Evolutionary conservation across 2,797 vertebrate genomes (phyloP), one percentile per base, ranked within the genome.

Genomic region (Urocyon cinereoargenteus): DNA sequence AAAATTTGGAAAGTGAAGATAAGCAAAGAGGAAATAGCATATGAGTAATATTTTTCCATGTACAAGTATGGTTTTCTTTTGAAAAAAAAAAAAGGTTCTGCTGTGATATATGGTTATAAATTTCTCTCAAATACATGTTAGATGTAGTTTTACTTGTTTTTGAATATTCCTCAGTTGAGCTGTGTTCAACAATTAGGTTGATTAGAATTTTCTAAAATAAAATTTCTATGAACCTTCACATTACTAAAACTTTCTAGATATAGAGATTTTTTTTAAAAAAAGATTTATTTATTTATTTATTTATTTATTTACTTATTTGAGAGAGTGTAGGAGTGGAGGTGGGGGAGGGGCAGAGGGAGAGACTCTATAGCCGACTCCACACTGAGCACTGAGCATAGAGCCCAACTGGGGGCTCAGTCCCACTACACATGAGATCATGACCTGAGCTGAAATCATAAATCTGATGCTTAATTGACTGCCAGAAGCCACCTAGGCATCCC

Each of bases 1-100:
- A 66, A 91, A 73, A 57, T 87, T 82, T 81, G 59, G 34, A 82
- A 87, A 86, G 72, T 55, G 31, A 68, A 62, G 40, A n/a, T 94
- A 90, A 85, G 16, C 61, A 90, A 86, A 78, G 61, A 59, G 8
- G 11, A 91, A 91, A 72, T 31, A 95, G 53, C 6, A 53, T 34
- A 51, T 85, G 28, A 83, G 24, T 61, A 75, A 31, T 59, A 34
- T 49, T 79, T 95, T 70, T 87, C 49, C 34, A 49, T 36, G 21
- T n/a, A 40, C 6, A 14, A 31, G 22, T 66, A 28, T 77, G 13
- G 6, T 15, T 62, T 73, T 59, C 55, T n/a, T 72, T n/a, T 31
- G 18, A 49, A 22, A 75, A 73, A 90, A 73, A 90, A 62, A 26
- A 34, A 26, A 82, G 40, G n/a, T 73, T 82, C n/a, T 82, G n/a